Base-by-base conservation (phyloP, 2,888 invertebrate species). In the Lymantria monacha region DNA sequence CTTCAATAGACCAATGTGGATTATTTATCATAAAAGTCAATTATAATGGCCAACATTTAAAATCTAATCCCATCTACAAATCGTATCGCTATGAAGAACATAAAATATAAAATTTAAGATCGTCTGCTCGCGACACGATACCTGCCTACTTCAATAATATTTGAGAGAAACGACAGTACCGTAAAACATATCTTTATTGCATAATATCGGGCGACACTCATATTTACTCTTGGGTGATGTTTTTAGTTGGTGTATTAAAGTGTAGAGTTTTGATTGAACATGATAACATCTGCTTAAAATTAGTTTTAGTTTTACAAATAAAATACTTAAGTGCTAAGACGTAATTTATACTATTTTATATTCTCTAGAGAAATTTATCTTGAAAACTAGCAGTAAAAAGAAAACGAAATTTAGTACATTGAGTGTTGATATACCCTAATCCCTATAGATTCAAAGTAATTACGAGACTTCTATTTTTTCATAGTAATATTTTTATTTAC, bases 161-260 rank as follows among this genome's bases (percentile, higher is more conserved):
- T 52, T 42, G 22, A 7, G 11, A 31, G 11, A 15, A 30, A 50
- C 45, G 51, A 42, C 43, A 48, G 49, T 48, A 49, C 49, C 64
- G 55, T 67, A 68, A 70, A 38, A 69, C 47, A 57, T 60, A 55
- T 51, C 55, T 61, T 59, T 59, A 63, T 58, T 51, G 55, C 59
- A 51, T 55, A 53, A 59, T 59, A 55, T 47, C 42, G 43, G 15
- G 40, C 30, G 61, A 53, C 57, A 57, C 45, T 22, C 22, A 22
- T 22, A 41, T 44, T 46, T 48, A 44, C 47, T 22, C 48, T n/a
- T 2, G 42, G 55, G 49, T 43, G 52, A 51, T 49, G 50, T 41
- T 53, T 43, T 51, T 49, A 42, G 46, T 51, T 49, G 54, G 53
- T 10, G 12, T 40, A 40, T 49, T 49, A n/a, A 45, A 15, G 9